Base-by-base conservation (phyloP, 2,888 invertebrate genomes). In the Willowsia nigromaculata region DNA sequence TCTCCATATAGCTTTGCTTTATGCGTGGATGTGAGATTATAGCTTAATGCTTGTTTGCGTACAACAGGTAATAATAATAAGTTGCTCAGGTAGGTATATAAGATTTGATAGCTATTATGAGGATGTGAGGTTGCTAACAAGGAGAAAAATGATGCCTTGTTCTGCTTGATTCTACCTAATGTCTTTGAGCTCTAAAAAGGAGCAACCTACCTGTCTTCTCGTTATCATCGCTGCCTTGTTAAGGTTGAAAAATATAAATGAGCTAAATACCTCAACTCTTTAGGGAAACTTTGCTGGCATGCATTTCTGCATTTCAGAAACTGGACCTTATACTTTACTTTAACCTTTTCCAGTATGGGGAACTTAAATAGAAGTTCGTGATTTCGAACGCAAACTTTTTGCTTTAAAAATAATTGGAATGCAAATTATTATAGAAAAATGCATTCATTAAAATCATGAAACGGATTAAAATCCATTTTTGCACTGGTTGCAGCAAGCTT, bases 121-220 rank as follows among this genome's bases (percentile, higher is more conserved):
- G 37, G 37, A 71, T 83, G 88, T 83, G 82, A 62, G 33, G 88
- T 25, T 84, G 88, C 83, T 88, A 88, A 88, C 88, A 84, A 88
- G 88, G 84, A 65, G 88, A 88, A 88, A 88, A 88, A 84, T 84
- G 76, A 78, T 88, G 88, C 88, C 68, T 78, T 76, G 33, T 65
- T 65, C 11, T 30, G 18, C 65, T 68, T 56, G 40, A 37, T 65
- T 37, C 59, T 22, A n/a, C 25, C 37, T 50, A 53, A 71, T 83
- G 13, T 33, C 30, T 47, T 33, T 40, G 33, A 78, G n/a, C 27
- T 62, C 25, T 47, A 18, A 80, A 27, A 65, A 65, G 37, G 47
- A 33, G 82, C 81, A 76, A 74, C 83, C 88, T 83, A 88, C 88
- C 74, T 88, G 88, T 83, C 74, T 76, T 53, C 74, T 80, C 65